Conservation (phyloP, 2,113 vertebrate genomes). For the Alligator sinensis region DNA sequence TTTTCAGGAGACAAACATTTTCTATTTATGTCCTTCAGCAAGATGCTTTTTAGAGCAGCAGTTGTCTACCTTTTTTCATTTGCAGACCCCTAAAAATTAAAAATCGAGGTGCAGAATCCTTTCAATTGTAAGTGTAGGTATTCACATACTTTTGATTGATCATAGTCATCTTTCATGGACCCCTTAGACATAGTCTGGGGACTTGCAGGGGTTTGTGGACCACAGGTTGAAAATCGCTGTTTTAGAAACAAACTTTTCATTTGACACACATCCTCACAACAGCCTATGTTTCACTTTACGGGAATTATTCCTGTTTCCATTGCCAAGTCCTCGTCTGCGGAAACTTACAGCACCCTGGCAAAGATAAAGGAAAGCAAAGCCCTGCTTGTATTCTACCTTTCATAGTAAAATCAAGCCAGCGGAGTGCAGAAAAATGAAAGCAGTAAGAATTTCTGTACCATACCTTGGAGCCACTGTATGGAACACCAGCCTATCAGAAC, state of each 20-base stretch:
- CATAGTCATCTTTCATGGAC: too few species aligned
- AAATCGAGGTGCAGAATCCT: too few species aligned
- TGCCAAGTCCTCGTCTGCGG: rapidly evolving
- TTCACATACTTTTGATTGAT: too few species aligned
- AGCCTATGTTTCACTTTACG: not conserved
- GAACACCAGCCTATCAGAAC: too few species aligned
- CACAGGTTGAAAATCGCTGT: too few species aligned
- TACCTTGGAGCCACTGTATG: too few species aligned
- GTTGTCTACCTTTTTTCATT: too few species aligned
- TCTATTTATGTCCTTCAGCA: rapidly evolving
- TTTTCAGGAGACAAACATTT: rapidly evolving
- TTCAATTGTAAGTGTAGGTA: too few species aligned
- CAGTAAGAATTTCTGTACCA: rapidly evolving
- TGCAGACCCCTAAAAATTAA: too few species aligned
- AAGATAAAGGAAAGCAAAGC: not conserved
- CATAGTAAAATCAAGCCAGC: not conserved
- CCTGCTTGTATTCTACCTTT: not conserved
- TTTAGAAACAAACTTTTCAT: not conserved
- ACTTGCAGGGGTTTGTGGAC: too few species aligned
- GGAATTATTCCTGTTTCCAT: not conserved
- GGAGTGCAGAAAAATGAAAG: rapidly evolving
- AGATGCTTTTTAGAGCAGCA: not conserved
- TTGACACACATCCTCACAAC: rapidly evolving
- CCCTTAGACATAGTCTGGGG: too few species aligned
- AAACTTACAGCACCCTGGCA: not conserved